phyloP scores from a whole-genome alignment of 2,113 vertebrate genomes.

The Cepphus grylle region DNA sequence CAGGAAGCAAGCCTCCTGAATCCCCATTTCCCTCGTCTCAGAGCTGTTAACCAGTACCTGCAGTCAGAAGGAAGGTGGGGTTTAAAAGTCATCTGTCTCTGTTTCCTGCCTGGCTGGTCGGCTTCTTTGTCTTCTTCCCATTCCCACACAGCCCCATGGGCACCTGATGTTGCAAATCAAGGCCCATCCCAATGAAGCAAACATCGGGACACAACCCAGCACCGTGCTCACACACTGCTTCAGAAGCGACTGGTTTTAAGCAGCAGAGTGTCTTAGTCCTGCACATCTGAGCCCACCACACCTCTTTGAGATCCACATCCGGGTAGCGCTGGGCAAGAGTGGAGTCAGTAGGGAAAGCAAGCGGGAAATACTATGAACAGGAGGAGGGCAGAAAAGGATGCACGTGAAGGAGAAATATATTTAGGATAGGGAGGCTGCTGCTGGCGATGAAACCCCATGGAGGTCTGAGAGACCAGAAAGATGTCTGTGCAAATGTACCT shows the following conservation, averaged over 20 bases:
- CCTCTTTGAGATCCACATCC: background rate
- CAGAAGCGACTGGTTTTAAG: background rate
- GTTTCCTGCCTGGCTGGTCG: background rate
- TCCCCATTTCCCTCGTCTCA: background rate
- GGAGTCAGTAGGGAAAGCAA: background rate
- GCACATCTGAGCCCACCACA: background rate
- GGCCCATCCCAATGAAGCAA: background rate
- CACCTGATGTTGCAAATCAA: background rate
- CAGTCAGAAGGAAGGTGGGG: background rate
- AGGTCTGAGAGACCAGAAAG: background rate
- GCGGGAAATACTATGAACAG: background rate
- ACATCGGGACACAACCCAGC: background rate
- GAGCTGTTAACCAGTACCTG: background rate
- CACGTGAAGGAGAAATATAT: background rate
- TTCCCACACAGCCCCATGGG: background rate
- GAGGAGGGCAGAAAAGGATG: background rate
- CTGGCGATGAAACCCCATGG: background rate
- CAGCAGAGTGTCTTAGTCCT: background rate
- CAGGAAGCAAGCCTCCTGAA: background rate
- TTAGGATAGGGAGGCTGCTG: background rate
- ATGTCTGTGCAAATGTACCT: background rate
- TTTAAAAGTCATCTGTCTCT: background rate
- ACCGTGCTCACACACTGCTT: background rate
- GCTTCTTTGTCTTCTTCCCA: background rate
- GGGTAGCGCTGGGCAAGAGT: background rate